phyloP scores from a whole-genome alignment of 2,113 vertebrate species.

The Hippocampus barbouri region DNA sequence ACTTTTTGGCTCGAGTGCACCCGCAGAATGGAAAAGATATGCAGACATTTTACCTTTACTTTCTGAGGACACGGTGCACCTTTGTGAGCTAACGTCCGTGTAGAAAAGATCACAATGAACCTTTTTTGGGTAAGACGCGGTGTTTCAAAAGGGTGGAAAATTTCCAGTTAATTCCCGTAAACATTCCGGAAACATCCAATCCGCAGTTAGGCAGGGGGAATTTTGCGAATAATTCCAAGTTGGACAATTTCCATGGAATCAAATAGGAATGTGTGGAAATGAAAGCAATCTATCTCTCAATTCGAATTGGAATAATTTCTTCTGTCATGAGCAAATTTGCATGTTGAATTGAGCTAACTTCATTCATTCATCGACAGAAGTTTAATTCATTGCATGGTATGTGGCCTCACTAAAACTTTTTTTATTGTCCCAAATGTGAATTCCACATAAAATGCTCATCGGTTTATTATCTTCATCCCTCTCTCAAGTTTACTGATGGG shows the following conservation, averaged over 20 bases:
- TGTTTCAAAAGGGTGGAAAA: not conserved
- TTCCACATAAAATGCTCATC: too few species aligned
- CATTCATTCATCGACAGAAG: too few species aligned
- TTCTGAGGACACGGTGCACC: not conserved
- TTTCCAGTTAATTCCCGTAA: not conserved
- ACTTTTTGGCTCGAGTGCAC: slow-evolving; percentile 12
- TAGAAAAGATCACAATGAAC: not conserved
- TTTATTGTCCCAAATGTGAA: too few species aligned
- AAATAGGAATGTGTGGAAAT: not conserved
- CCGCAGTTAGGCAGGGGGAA: not conserved
- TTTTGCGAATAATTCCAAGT: not conserved
- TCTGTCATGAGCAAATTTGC: too few species aligned
- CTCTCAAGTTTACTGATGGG: too few species aligned
- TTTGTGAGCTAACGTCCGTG: not conserved
- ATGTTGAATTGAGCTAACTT: too few species aligned
- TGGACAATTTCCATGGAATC: not conserved
- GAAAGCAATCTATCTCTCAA: not conserved
- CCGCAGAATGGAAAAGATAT: not conserved
- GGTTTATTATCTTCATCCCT: too few species aligned
- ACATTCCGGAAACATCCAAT: not conserved
- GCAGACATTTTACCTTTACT: not conserved
- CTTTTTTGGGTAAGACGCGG: not conserved
- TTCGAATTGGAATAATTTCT: not conserved
- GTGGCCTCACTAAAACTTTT: too few species aligned
- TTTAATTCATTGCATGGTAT: too few species aligned